phyloP scores from a whole-genome alignment of 2,888 invertebrate genomes.

The Aleiodes leptofemur region DNA sequence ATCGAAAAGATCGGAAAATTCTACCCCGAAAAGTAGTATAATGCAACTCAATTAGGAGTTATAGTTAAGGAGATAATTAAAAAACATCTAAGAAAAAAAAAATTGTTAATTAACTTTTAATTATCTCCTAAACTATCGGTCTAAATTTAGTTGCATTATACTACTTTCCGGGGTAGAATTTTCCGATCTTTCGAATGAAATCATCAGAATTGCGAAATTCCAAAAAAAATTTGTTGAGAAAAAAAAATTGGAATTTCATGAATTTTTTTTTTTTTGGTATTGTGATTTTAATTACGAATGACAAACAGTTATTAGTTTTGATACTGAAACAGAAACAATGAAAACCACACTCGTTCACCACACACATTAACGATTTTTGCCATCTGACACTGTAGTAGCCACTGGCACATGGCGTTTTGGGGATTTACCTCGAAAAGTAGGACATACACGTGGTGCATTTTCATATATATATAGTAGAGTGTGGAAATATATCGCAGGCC shows the following conservation, averaged over 20 bases:
- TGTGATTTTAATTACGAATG: not conserved
- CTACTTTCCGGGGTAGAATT: too few species aligned
- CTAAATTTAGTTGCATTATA: too few species aligned
- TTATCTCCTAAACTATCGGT: too few species aligned
- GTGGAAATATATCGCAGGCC: not conserved
- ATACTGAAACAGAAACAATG: not conserved
- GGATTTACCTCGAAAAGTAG: not conserved
- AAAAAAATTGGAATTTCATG: not conserved
- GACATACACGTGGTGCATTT: constrained; percentile 6
- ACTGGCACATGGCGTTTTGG: not conserved
- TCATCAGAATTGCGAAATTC: too few species aligned
- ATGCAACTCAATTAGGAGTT: too few species aligned
- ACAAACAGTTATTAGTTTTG: not conserved
- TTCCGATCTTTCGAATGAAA: too few species aligned
- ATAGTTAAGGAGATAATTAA: too few species aligned
- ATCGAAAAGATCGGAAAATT: too few species aligned
- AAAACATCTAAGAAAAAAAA: too few species aligned
- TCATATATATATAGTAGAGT: not conserved
- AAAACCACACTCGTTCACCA: not conserved
- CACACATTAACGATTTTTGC: not conserved
- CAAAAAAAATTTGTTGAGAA: too few species aligned
- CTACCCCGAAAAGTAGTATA: too few species aligned
- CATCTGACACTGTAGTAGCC: not conserved
- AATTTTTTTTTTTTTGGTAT: not conserved
- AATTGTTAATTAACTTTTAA: too few species aligned